Percentiles rank a stretch among this genome's conserved stretches.
Evolutionary conservation across 2,888 invertebrate genomes (phyloP).

Genomic region (Caenorhabditis japonica): DNA sequence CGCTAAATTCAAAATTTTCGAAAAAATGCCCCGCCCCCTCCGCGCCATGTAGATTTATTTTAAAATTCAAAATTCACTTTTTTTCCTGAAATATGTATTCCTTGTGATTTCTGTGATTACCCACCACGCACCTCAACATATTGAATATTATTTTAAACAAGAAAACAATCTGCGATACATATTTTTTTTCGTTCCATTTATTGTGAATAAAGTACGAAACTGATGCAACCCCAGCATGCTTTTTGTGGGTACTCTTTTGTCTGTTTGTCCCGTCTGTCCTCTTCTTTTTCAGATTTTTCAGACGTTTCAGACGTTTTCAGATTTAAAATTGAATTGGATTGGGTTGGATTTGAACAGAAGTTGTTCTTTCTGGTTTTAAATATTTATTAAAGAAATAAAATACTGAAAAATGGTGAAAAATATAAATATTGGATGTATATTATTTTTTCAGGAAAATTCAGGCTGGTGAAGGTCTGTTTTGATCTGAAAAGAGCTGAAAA

Average conservation of each 20-base stretch:
- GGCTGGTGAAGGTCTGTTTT: no score
- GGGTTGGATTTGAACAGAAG: slow-evolving; percentile 12
- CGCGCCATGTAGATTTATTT: no score
- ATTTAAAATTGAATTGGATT: slow-evolving; percentile 2
- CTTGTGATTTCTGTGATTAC: slow-evolving; percentile 30
- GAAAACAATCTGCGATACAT: slow-evolving; percentile 5
- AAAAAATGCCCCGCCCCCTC: no score
- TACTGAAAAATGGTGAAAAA: slow-evolving; percentile 6
- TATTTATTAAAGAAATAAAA: neutral
- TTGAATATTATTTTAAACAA: slow-evolving; percentile 13
- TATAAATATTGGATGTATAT: neutral
- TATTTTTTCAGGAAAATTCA: neutral
- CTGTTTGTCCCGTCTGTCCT: neutral
- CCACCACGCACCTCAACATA: slow-evolving; percentile 5
- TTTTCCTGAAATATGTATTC: neutral
- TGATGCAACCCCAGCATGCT: slow-evolving; percentile 6
- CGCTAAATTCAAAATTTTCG: no score
- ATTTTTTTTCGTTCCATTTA: neutral
- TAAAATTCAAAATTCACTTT: no score
- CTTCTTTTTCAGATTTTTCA: slow-evolving; percentile 20
- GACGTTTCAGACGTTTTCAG: neutral
- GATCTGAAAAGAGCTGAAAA: no score
- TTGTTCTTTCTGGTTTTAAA: no score
- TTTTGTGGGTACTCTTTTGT: neutral
- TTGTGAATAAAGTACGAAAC: slow-evolving; percentile 24